Evolutionary conservation across 1,140 invertebrate genomes (phyloP), one percentile per base, ranked within the genome.

Genomic region (Macrosteles quadrilineatus): DNA sequence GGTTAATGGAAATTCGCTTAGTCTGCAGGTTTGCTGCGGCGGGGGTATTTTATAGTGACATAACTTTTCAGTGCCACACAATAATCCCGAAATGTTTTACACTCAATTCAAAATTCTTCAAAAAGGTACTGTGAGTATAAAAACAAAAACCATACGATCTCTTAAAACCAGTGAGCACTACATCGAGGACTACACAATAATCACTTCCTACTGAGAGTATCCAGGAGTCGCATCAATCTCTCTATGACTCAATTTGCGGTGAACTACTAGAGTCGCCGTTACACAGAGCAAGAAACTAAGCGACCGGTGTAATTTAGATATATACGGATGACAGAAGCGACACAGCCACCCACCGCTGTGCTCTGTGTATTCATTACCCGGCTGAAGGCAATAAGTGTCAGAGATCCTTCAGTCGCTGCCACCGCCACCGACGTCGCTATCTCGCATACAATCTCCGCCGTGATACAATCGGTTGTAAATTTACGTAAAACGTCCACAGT

Each of bases 381-480:
- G 47, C n/a, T 19, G 3, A 4, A 19, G 21, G 6, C 47, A 50
- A 50, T 50, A 23, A 50, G 47, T 19, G 55, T 59, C 55, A 59
- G 2, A 11, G 23, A 59, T 59, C 55, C 6, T 25, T 59, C 55
- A 59, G 27, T 21, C 21, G 55, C 25, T 29, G 21, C 21, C 25
- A 27, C 47, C 47, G 21, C n/a, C 36, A 40, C 6, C 36, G 17
- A 17, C 36, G 36, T 17, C 17, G 36, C 36, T 40, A 40, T 40
- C 36, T 40, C 36, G 36, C 36, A 40, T 40, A 40, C 36, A 40
- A 40, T 40, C 36, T 40, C 14, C 3, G n/a, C 47, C 14, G 21
- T 9, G 23, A 29, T 29, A 59, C 55, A 59, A 59, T 59, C 55
- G 55, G n/a, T n/a, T 59, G 23, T 59, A 59, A 59, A 59, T 59